phyloP scores from a whole-genome alignment of 2,888 invertebrate species.

The Ennomos quercinarius region DNA sequence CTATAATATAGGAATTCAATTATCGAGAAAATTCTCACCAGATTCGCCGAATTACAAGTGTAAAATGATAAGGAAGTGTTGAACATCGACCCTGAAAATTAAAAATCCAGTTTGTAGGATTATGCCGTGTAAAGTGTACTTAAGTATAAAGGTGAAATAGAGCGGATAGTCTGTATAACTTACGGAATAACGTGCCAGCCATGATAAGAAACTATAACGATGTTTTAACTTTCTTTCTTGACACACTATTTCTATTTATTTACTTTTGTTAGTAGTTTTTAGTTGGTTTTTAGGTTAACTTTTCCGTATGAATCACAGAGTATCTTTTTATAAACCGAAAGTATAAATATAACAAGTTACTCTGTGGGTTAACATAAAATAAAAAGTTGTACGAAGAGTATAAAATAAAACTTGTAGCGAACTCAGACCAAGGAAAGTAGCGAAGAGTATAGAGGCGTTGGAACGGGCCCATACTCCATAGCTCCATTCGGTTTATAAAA shows the following conservation, averaged over 20 bases:
- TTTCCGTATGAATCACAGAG: too few relatives aligned
- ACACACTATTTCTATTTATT: slow-evolving; percentile 20
- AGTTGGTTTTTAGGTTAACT: too few relatives aligned
- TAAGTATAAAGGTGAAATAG: background rate
- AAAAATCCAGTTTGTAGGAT: slow-evolving; percentile 3
- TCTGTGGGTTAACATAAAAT: too few relatives aligned
- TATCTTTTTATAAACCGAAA: too few relatives aligned
- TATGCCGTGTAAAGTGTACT: slow-evolving; percentile 1
- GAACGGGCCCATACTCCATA: too few relatives aligned
- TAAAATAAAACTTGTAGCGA: too few relatives aligned
- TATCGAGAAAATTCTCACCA: slow-evolving; percentile 56
- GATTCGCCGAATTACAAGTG: slow-evolving; percentile 57
- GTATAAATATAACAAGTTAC: too few relatives aligned
- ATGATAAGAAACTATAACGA: slow-evolving; percentile 31
- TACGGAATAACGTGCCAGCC: slow-evolving; percentile 74
- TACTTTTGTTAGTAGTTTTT: slow-evolving; percentile 15
- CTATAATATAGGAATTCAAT: too few relatives aligned
- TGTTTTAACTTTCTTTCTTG: background rate
- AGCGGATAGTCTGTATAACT: slow-evolving; percentile 41
- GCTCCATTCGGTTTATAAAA: too few relatives aligned
- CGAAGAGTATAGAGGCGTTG: too few relatives aligned
- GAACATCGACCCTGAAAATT: slow-evolving; percentile 63
- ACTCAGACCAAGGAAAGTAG: too few relatives aligned
- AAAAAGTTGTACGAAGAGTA: too few relatives aligned
- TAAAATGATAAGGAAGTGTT: slow-evolving; percentile 57